These are phyloP conservation scores for Nephrotoma appendiculata DNA, from an alignment of 2,888 invertebrate genomes.

Conservation along the genomic window DNA sequence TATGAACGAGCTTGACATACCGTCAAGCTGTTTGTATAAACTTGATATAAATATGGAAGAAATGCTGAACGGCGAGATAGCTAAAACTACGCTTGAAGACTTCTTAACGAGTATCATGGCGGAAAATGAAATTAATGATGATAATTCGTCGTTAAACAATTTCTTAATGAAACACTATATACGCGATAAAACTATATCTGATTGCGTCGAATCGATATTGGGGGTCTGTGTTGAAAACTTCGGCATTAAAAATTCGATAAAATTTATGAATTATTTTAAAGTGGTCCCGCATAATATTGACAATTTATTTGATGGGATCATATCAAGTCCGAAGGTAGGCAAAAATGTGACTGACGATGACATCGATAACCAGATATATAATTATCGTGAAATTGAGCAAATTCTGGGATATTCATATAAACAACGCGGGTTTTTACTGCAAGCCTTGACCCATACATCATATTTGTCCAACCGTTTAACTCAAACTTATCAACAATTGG, in stretches of 20 bases:
- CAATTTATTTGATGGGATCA: slow-evolving; percentile 20
- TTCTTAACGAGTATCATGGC: slow-evolving; percentile 18
- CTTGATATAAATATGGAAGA: slow-evolving; percentile 34
- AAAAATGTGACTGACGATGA: slow-evolving; percentile 28
- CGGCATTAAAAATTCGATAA: slow-evolving; percentile 33
- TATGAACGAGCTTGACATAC: slow-evolving; percentile 20
- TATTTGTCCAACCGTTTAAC: slow-evolving; percentile 69
- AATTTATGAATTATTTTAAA: slow-evolving; percentile 47
- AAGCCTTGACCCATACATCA: slow-evolving; percentile 88
- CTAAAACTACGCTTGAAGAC: slow-evolving; percentile 15
- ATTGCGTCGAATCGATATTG: slow-evolving; percentile 66
- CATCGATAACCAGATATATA: slow-evolving; percentile 34
- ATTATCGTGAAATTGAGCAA: slow-evolving; percentile 40
- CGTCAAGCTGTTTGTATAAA: slow-evolving; percentile 35
- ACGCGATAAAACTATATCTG: slow-evolving; percentile 55
- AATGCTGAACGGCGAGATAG: slow-evolving; percentile 21
- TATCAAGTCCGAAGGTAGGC: slow-evolving; percentile 23
- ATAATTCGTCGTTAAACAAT: slow-evolving; percentile 26
- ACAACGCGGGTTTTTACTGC: slow-evolving; percentile 66
- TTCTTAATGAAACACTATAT: slow-evolving; percentile 36
- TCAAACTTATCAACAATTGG: slow-evolving; percentile 77
- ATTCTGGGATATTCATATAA: slow-evolving; percentile 62
- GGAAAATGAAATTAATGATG: slow-evolving; percentile 17
- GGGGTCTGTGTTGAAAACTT: slow-evolving; percentile 50
- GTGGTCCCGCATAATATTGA: slow-evolving; percentile 37